Evolutionary conservation across 2,113 vertebrate species (phyloP).

Genomic region (Dipodomys stephensi): DNA sequence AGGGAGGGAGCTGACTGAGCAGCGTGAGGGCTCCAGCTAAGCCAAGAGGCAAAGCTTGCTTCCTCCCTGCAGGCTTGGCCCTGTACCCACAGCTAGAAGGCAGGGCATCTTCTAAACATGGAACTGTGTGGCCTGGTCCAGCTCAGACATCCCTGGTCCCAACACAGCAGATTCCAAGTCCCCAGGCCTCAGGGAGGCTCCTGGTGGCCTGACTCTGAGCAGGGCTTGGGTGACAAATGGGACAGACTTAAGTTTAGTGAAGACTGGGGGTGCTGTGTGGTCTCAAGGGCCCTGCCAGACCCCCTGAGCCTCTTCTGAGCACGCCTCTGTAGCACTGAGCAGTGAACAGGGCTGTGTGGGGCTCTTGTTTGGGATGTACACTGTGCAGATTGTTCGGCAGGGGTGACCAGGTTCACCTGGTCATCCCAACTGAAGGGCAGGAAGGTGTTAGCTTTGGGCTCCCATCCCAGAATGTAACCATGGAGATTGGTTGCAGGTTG

Average conservation of each 20-base stretch:
- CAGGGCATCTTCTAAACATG: background rate
- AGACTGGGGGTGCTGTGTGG: background rate
- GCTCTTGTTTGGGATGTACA: too few species aligned
- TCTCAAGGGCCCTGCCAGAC: background rate
- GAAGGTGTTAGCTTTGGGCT: too few species aligned
- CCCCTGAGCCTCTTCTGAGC: background rate
- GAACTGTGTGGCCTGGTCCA: background rate
- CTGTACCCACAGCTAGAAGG: too few species aligned
- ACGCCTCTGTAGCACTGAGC: background rate
- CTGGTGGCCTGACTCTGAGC: background rate
- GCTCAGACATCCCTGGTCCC: too few species aligned
- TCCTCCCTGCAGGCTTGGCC: background rate
- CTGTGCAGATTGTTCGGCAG: background rate
- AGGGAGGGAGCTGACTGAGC: background rate
- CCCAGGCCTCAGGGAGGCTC: too few species aligned
- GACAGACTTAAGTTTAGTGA: background rate
- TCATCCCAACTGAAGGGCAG: background rate
- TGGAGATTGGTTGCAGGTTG: too few species aligned
- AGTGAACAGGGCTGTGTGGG: background rate
- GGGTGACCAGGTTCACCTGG: background rate
- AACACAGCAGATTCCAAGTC: background rate
- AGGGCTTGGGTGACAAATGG: background rate
- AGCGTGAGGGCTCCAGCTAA: background rate
- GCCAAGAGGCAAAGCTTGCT: background rate
- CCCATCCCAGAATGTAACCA: too few species aligned